Evolutionary conservation across 2,797 vertebrate genomes (phyloP).

Genomic region (Brachyrhaphis roseni): DNA sequence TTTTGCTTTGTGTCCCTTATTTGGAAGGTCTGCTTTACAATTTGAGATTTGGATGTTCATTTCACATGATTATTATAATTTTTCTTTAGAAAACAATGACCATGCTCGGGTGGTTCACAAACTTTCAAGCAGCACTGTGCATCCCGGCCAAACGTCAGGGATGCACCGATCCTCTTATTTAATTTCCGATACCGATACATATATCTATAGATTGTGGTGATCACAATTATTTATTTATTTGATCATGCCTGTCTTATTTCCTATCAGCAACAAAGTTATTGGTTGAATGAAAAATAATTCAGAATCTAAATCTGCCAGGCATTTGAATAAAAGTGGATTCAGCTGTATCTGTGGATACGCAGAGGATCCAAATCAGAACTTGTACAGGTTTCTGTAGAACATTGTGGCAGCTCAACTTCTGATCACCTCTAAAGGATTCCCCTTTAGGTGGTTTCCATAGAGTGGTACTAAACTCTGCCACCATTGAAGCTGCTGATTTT

Average conservation of each 20-base stretch:
- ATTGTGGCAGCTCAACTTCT: neutral
- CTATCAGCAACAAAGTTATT: neutral
- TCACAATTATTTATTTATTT: neutral
- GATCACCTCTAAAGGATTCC: neutral
- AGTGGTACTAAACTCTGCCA: neutral
- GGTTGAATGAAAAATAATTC: neutral
- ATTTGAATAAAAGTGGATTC: neutral
- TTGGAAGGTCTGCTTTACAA: no score
- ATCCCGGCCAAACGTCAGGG: no score
- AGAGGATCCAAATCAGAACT: neutral
- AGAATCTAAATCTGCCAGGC: neutral
- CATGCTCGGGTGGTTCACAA: no score
- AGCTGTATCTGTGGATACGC: neutral
- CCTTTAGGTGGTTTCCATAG: neutral
- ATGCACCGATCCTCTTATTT: no score
- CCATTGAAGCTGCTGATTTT: neutral
- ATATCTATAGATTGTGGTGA: neutral
- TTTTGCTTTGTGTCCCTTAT: no score
- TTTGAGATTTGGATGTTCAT: no score
- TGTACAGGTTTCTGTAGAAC: neutral
- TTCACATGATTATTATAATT: no score
- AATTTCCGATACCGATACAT: no score
- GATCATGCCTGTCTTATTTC: no score
- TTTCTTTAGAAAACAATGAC: no score
- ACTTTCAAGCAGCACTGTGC: no score